Evolutionary conservation across 2,888 invertebrate genomes (phyloP).

Genomic region (Polydrusus cervinus): DNA sequence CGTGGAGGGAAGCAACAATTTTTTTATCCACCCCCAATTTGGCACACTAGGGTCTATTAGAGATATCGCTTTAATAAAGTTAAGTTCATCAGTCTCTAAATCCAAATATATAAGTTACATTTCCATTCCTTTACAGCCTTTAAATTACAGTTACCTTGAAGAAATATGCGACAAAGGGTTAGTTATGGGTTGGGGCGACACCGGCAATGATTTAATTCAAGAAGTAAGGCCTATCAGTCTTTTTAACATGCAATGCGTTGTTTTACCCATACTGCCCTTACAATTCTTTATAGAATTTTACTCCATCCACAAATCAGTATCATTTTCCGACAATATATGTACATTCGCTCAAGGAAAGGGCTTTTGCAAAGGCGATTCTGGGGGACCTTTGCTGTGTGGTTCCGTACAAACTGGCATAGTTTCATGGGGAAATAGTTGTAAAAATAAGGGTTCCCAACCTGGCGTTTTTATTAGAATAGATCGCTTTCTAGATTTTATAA

Average conservation of each 20-base stretch:
- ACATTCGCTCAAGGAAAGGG: not conserved
- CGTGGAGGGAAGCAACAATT: not conserved
- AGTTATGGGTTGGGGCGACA: not conserved
- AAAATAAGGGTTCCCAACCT: not conserved
- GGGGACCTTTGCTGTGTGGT: not conserved
- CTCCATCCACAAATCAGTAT: no score
- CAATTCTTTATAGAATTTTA: not conserved
- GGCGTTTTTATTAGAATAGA: not conserved
- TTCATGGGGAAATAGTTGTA: slow-evolving; percentile 1
- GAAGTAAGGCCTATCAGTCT: not conserved
- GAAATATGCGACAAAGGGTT: not conserved
- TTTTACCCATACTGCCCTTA: not conserved
- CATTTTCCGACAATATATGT: not conserved
- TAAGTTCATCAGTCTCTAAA: not conserved
- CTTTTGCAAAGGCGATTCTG: not conserved
- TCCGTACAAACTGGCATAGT: not conserved
- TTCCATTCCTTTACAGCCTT: not conserved
- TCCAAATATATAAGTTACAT: not conserved
- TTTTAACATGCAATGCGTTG: not conserved
- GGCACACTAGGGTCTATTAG: not conserved
- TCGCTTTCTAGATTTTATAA: not conserved
- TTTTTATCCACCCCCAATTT: not conserved
- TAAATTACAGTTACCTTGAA: not conserved
- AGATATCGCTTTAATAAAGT: slow-evolving; percentile 1
- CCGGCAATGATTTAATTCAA: not conserved